These are phyloP conservation scores for Meloidogyne exigua DNA, from an alignment of 1,140 invertebrate species.

Conservation along the genomic window DNA sequence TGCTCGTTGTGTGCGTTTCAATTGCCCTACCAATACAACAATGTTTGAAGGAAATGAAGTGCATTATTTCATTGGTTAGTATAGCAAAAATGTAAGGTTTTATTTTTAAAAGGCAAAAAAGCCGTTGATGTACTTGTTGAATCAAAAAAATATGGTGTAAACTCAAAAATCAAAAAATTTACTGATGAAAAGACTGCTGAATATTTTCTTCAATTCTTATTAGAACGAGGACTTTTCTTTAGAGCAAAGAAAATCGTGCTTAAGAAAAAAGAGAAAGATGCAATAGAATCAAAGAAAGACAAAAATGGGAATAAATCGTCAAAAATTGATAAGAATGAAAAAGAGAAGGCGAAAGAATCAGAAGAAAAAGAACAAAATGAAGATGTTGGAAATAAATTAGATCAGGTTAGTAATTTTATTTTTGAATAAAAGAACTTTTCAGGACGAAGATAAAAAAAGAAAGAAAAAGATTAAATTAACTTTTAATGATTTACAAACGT, in stretches of 20 bases:
- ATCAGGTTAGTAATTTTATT: slow-evolving; percentile 23
- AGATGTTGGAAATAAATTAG: slow-evolving; percentile 37
- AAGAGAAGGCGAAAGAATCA: slow-evolving; percentile 62
- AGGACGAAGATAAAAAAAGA: slow-evolving; percentile 59
- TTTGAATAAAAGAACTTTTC: background rate
- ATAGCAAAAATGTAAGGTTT: slow-evolving; percentile 1
- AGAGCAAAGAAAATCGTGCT: slow-evolving; percentile 53
- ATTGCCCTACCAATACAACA: slow-evolving; percentile 87
- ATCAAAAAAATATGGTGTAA: slow-evolving; percentile 85
- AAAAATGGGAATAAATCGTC: slow-evolving; percentile 60
- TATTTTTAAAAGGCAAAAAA: slow-evolving; percentile 68
- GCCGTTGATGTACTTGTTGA: slow-evolving; percentile 86
- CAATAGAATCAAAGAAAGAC: slow-evolving; percentile 75
- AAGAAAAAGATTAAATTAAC: slow-evolving; percentile 61
- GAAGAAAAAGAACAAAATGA: slow-evolving; percentile 24
- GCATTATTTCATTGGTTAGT: slow-evolving; percentile 86
- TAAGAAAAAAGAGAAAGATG: slow-evolving; percentile 73
- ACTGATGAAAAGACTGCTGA: slow-evolving; percentile 77
- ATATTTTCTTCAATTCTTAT: slow-evolving; percentile 75
- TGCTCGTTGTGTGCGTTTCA: slow-evolving; percentile 87
- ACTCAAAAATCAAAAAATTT: slow-evolving; percentile 75
- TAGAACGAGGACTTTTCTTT: slow-evolving; percentile 55
- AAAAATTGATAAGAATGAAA: slow-evolving; percentile 55
- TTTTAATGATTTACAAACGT: slow-evolving; percentile 51
- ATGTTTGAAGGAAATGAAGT: slow-evolving; percentile 93